Evolutionary conservation across 2,888 invertebrate species (phyloP), one percentile per base, ranked within the genome.

Genomic region (Polydrusus tereticollis): DNA sequence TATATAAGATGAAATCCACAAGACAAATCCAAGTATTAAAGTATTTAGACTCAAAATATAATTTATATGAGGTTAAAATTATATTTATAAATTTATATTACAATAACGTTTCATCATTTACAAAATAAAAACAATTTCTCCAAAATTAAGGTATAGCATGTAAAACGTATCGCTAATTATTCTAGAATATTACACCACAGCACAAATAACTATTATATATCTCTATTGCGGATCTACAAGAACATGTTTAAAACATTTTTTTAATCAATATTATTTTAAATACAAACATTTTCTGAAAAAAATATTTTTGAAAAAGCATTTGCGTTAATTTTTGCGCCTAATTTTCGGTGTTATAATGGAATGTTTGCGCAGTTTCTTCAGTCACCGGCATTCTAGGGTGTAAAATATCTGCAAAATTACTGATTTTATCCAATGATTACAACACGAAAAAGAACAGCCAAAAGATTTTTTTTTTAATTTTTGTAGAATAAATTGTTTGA

Each of bases 171-270:
- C 52, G 36, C 67, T 81, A 83, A 78, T 80, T 80, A 82, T 80
- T 84, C 85, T 85, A 85, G 84, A 66, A 82, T 84, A 84, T 84
- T 86, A 86, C 86, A 86, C 86, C 86, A 86, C 86, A 86, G 86
- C 86, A 86, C 86, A 86, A 86, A 85, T 83, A 86, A 78, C 85
- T 86, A 86, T 84, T 73, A 68, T 64, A 83, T 80, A 55, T 29
- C 52, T 82, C 84, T 85, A 85, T 73, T 76, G 78, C 14, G 18
- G 29, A 52, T 64, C 10, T 50, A 21, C 33, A 8, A 52, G 18
- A 52, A 50, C n/a, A 52, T 21, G n/a, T 63, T 26, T 10, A 38
- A 38, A 64, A 52, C 14, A 36, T 52, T 38, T 36, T 62, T 6
- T 41, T 41, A 2, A 41, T 41, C 6, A 41, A 38, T 38, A n/a